Evolutionary conservation across 2,888 invertebrate species (phyloP).

Genomic region (Pseudococcus longispinus): DNA sequence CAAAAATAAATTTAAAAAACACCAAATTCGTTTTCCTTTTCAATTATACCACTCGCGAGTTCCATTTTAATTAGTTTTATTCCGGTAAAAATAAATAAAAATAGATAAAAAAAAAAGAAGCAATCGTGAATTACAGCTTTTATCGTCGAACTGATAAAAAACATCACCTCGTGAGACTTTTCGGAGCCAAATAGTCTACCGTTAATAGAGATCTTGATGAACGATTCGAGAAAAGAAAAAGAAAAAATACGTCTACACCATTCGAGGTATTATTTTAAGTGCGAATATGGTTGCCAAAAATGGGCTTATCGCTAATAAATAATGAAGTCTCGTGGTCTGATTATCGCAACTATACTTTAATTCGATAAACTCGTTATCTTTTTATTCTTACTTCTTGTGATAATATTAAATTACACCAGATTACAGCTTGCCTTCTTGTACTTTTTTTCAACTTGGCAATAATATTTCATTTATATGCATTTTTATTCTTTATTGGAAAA

Average conservation of each 20-base stretch:
- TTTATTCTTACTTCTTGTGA: neutral
- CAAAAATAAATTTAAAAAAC: no score
- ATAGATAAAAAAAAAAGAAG: neutral
- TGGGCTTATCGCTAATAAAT: neutral
- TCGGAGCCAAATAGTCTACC: slow-evolving; percentile 2
- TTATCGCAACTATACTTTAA: neutral
- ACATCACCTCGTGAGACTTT: neutral
- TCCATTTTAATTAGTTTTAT: neutral
- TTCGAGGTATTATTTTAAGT: neutral
- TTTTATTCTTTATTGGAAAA: neutral
- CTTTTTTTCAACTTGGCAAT: neutral
- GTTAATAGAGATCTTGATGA: slow-evolving; percentile 11
- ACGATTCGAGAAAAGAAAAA: neutral
- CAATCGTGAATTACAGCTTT: neutral
- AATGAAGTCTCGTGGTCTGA: neutral
- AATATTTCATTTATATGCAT: neutral
- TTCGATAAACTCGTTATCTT: neutral
- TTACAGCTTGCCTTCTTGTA: neutral
- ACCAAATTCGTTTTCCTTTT: no score
- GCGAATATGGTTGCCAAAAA: neutral
- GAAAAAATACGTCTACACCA: neutral
- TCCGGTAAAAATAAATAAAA: neutral
- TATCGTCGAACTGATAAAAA: neutral
- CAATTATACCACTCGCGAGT: neutral
- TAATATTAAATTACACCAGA: neutral